phyloP scores from a whole-genome alignment of 2,113 vertebrate species.

The Podarcis muralis region DNA sequence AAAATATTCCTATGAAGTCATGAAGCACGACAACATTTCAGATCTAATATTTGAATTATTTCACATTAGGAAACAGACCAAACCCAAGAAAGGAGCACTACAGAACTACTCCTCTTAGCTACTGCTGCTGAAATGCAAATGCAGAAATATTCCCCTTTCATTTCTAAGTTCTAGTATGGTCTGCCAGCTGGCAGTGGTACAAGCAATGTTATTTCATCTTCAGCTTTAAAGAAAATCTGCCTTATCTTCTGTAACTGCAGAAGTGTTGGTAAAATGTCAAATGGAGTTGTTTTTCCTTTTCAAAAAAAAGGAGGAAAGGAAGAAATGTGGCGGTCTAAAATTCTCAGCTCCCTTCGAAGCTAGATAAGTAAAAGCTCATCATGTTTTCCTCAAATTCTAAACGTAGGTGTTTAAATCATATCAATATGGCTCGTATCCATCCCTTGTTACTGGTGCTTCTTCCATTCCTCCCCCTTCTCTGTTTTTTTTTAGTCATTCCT shows the following conservation, averaged over 20 bases:
- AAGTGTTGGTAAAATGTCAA: conserved; percentile 13
- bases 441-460: not conserved
- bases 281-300: not conserved
- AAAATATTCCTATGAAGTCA: conserved; percentile 31
- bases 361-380: conserved; percentile 9
- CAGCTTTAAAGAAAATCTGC: conserved; percentile 20
- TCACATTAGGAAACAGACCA: conserved; percentile 33
- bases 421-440: conserved; percentile 20
- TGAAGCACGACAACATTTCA: conserved; percentile 15
- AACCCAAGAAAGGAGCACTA: conserved; percentile 2
- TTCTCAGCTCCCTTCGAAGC: conserved; percentile 16
- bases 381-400: conserved; percentile 34
- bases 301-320: no score
- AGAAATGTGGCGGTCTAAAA: not conserved
- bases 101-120: conserved; percentile 18
- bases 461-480: not conserved
- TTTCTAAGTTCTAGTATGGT: conserved; percentile 1
- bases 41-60: conserved; percentile 12
- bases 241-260: conserved; percentile 25
- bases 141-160: conserved; percentile 13
- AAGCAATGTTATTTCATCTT: conserved; percentile 46
- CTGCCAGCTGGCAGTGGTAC: conserved; percentile 37
- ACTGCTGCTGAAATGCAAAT: conserved; percentile 30
- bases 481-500: not conserved
- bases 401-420: not conserved